phyloP scores from a whole-genome alignment of 2,113 vertebrate genomes.

The Ctenodactylus gundi region DNA sequence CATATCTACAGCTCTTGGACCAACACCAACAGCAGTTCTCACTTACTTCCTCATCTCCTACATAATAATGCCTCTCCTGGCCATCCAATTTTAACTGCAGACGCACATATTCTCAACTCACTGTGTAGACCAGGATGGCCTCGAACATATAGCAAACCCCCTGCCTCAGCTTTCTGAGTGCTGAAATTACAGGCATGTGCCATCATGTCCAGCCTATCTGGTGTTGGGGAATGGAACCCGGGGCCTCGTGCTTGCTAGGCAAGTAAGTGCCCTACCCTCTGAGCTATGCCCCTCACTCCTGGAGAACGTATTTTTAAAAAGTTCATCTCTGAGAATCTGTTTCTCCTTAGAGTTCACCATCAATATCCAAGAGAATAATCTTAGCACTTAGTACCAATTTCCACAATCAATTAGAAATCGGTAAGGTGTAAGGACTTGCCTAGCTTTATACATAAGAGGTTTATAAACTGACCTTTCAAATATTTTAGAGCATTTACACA shows the following conservation, averaged over 20 bases:
- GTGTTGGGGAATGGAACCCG: too few relatives aligned
- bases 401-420: neutral
- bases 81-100: neutral
- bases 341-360: neutral
- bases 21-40: neutral
- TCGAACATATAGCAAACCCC: too few relatives aligned
- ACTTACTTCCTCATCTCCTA: neutral
- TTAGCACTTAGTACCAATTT: neutral
- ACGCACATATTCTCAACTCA: neutral
- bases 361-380: neutral
- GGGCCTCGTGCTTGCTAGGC: too few relatives aligned
- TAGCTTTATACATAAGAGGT: neutral
- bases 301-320: neutral
- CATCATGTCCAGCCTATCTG: too few relatives aligned
- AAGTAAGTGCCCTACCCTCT: too few relatives aligned
- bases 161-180: too few relatives aligned
- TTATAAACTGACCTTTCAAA: constrained; percentile 19
- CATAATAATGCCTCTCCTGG: neutral
- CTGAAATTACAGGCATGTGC: too few relatives aligned
- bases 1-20: neutral
- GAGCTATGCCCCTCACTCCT: too few relatives aligned
- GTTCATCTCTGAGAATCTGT: neutral
- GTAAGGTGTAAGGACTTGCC: neutral
- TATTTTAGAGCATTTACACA: constrained; percentile 27
- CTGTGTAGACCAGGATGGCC: too few relatives aligned